phyloP scores from a whole-genome alignment of 1,140 invertebrate species.

The Cylas formicarius region DNA sequence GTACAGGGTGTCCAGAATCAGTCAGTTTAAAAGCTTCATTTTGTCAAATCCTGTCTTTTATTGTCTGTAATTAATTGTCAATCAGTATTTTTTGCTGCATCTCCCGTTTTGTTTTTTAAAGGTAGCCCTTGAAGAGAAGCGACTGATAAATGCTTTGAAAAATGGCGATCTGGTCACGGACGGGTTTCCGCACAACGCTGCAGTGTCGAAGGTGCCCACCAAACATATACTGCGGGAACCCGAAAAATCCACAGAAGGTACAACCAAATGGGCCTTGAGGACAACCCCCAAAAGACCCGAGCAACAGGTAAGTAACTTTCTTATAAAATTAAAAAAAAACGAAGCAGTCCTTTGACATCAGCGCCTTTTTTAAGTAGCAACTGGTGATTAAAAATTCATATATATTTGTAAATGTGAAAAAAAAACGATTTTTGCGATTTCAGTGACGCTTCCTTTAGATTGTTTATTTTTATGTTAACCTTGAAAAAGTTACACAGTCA shows the following conservation, averaged over 20 bases:
- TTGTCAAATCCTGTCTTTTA: no score
- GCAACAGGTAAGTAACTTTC: slow-evolving; percentile 38
- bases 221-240: slow-evolving; percentile 30
- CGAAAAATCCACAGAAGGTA: slow-evolving; percentile 22
- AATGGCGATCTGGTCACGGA: slow-evolving; percentile 64
- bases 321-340: neutral
- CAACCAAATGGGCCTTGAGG: slow-evolving; percentile 41
- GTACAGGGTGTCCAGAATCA: no score
- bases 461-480: no score
- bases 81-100: neutral
- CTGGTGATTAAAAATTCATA: no score
- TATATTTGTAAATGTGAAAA: no score
- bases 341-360: no score
- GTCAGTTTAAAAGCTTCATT: no score
- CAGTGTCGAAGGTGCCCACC: slow-evolving; percentile 18
- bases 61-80: neutral
- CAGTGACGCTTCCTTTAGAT: no score
- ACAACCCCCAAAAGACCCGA: slow-evolving; percentile 33
- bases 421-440: no score
- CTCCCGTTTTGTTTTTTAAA: slow-evolving; percentile 10
- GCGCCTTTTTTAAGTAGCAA: no score
- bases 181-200: no score
- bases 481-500: no score
- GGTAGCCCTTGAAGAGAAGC: slow-evolving; percentile 70
- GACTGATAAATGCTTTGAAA: slow-evolving; percentile 68